Percentiles rank a stretch among this genome's conserved stretches.
phyloP scores from a whole-genome alignment of 1,140 invertebrate genomes.

The Gonioctena quinquepunctata region DNA sequence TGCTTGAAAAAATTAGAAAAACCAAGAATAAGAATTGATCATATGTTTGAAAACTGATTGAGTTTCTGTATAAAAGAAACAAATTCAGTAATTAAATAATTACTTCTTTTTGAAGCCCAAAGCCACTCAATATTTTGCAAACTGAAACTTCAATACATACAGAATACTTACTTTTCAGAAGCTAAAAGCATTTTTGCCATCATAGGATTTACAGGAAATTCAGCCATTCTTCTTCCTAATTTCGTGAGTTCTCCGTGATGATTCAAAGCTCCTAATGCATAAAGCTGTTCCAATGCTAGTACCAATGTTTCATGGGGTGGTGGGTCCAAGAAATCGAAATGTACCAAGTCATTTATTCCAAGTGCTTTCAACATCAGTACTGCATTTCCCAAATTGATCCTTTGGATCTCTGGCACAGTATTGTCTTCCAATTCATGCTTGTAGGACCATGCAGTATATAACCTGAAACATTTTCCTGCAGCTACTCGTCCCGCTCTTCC shows the following conservation, averaged over 20 bases:
- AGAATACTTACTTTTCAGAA: slow-evolving; percentile 87
- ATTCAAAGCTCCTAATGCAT: slow-evolving; percentile 97
- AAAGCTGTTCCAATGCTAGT: slow-evolving; percentile 94
- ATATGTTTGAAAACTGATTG: no score
- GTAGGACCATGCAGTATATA: slow-evolving; percentile 97
- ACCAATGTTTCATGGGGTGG: slow-evolving; percentile 96
- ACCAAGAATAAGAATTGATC: no score
- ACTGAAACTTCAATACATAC: no score
- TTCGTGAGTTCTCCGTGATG: slow-evolving; percentile 97
- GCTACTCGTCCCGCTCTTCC: slow-evolving; percentile 91
- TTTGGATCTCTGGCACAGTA: slow-evolving; percentile 96
- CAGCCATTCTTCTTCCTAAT: slow-evolving; percentile 96
- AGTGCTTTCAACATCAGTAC: slow-evolving; percentile 96
- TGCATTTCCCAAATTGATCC: slow-evolving; percentile 97
- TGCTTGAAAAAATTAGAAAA: no score
- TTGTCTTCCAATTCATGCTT: slow-evolving; percentile 98
- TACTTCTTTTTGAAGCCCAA: no score
- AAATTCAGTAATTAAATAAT: no score
- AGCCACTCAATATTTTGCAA: neutral
- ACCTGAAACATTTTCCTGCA: slow-evolving; percentile 95
- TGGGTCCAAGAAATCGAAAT: slow-evolving; percentile 99
- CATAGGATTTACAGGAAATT: slow-evolving; percentile 99
- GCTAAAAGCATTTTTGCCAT: slow-evolving; percentile 98
- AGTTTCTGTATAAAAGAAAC: no score
- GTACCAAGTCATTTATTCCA: slow-evolving; percentile 95